Evolutionary conservation across 35 echinoderm and acorn worm genomes (phyloP).

Genomic region (Apostichopus japonicus): DNA sequence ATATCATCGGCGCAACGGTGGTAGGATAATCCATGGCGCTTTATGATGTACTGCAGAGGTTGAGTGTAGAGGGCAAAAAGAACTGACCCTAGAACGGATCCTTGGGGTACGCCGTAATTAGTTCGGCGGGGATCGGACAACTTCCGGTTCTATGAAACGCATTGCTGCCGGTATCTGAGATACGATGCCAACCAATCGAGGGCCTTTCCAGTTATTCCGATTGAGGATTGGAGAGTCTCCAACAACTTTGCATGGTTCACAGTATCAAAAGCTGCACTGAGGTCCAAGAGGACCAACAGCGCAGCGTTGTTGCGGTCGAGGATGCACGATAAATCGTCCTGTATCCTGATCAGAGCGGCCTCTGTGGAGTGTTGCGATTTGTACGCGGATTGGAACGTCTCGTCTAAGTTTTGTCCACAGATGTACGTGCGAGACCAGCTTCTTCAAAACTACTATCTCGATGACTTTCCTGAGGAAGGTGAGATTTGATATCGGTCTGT

Average conservation of each 20-base stretch:
- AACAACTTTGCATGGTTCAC: not conserved
- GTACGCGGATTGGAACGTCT: not conserved
- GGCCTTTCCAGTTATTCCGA: not conserved
- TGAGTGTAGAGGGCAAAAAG: too few relatives aligned
- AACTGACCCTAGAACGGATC: too few relatives aligned
- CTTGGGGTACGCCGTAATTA: too few relatives aligned
- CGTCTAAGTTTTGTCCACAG: too few relatives aligned
- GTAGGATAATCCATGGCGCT: too few relatives aligned
- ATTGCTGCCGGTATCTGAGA: not conserved
- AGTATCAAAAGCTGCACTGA: not conserved
- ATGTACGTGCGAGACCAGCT: not conserved
- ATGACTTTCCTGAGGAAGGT: slow-evolving; percentile 24
- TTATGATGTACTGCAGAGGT: too few relatives aligned
- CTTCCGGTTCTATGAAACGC: too few relatives aligned
- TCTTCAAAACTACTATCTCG: slow-evolving; percentile 7
- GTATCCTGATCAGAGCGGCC: not conserved
- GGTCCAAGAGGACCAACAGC: not conserved
- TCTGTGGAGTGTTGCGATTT: slow-evolving; percentile 14
- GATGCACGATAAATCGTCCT: not conserved
- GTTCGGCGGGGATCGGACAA: too few relatives aligned
- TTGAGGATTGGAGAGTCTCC: not conserved
- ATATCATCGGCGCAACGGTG: too few relatives aligned
- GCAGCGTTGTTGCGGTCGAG: slow-evolving; percentile 3
- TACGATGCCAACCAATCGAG: not conserved
- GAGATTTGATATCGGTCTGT: slow-evolving; percentile 40